Evolutionary conservation across 2,113 vertebrate species (phyloP), one percentile per base, ranked within the genome.

Genomic region (Uria lomvia): DNA sequence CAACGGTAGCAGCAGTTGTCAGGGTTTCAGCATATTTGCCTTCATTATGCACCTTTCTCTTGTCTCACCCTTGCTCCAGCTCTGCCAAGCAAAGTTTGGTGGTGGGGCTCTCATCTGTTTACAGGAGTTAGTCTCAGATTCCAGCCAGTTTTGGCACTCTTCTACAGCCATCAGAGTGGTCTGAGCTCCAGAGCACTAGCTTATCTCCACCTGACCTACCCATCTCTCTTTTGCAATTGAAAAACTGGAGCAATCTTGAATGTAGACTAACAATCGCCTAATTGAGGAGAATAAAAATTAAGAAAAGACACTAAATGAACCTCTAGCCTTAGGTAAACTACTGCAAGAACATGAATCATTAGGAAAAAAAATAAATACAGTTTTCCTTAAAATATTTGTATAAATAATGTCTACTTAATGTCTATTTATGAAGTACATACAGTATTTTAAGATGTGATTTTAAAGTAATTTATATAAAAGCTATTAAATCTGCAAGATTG

Each of bases 1-100:
- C 1, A 0, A 49, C 0, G 18, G 24, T 12, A 71, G 24, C 40
- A 56, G 30, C 15, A 16, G 8, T 9, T 63, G 19, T 2, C 29
- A 47, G 32, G 9, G 6, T 23, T 95, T 67, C 27, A 53, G 12
- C 9, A 43, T 5, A 4, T 71, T 45, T 67, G 1, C 4, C 12
- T 49, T 76, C 27, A 12, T 38, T 55, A 34, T 17, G 27, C 11
- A 59, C 7, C 6, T 59, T 27, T 58, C 45, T 66, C 18, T 53
- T 42, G 2, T 63, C 5, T 72, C 58, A 53, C 2, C 9, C 34
- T 60, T 53, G 10, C 12, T 68, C 36, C 32, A 47, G 16, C 30
- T 52, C 58, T 47, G 30, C 24, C 29, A 49, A 77, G 9, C 2
- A 8, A 71, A 58, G n/a, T 45, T 11, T 2, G 1, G 2, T 38